Evolutionary conservation across 2,797 vertebrate species (phyloP), one percentile per base, ranked within the genome.

Genomic region (Atherinosoma microstoma): DNA sequence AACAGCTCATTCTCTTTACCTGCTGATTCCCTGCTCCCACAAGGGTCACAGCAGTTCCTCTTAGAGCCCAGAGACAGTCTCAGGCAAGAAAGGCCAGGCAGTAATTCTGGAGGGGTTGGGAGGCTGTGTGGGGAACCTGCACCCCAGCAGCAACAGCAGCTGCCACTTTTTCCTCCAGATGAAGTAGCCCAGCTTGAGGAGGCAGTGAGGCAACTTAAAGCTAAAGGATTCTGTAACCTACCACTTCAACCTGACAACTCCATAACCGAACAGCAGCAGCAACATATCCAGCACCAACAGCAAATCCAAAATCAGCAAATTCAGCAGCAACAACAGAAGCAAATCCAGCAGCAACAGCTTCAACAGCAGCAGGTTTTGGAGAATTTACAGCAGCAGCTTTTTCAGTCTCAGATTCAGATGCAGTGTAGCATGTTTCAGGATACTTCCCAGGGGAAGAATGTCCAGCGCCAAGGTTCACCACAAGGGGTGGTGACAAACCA

Each of bases 131-230:
- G 95, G 30, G 90, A 98, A 78, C 85, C 95, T 0, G 93, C 96
- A 1, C 87, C 94, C 0, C 92, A 96, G 0, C 96, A 96, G 36
- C 95, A 95, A 62, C 93, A 94, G 45, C 94, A 98, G 70, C 94
- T 32, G 20, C 70, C 93, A 16, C 91, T 98, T 64, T 97, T 98
- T 68, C 96, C 97, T 0, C 84, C 95, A 1, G 95, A 96, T 7
- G 94, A 94, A 1, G 96, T 99, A 72, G 96, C 95, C 32, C 97
- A 98, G 90, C 92, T 99, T 24, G 97, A 99, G 88, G 97, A 95
- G 80, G 97, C 97, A 0, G 97, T 99, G 75, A 96, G 97, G 75
- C 97, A 98, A 56, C 94, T 99, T 67, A 97, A 98, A 78, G 96
- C 97, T 2, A 96, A 97, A 58, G 97, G 90, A 56, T 98, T 95